Conservation (phyloP, 2,797 vertebrate species). For the Ctenopoma kingsleyae region DNA sequence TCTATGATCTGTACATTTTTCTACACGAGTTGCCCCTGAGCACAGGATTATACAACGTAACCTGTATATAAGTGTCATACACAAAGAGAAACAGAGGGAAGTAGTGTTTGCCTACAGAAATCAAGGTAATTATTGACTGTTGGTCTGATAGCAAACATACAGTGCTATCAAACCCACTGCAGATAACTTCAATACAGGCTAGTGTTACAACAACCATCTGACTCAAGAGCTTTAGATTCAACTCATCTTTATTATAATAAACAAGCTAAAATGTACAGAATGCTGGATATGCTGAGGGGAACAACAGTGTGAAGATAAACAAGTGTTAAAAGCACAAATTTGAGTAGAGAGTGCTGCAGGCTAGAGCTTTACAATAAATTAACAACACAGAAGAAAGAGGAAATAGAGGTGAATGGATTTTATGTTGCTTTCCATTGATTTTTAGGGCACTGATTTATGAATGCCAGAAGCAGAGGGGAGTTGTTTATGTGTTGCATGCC, state of each 20-base stretch:
- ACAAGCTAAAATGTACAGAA: conserved; percentile 6
- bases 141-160: conserved; percentile 47
- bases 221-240: conserved; percentile 48
- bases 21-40: not conserved
- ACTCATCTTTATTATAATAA: conserved; percentile 26
- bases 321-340: conserved; percentile 25
- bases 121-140: conserved; percentile 73
- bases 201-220: conserved; percentile 21
- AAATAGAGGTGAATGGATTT: conserved; percentile 59
- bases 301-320: conserved; percentile 34
- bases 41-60: conserved; percentile 17
- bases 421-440: conserved; percentile 50
- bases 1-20: conserved; percentile 36
- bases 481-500: conserved; percentile 24
- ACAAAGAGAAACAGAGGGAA: conserved; percentile 33
- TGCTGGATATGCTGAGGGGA: conserved; percentile 29
- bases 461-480: conserved; percentile 6
- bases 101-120: conserved; percentile 49
- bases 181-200: conserved; percentile 68
- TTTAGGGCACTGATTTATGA: conserved; percentile 60
- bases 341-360: conserved; percentile 16
- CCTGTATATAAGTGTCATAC: conserved; percentile 14
- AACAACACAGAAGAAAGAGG: conserved; percentile 51
- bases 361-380: conserved; percentile 64
- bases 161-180: conserved; percentile 48